Evolutionary conservation across 2,797 vertebrate genomes (phyloP).

Genomic region (Carcharodon carcharias): DNA sequence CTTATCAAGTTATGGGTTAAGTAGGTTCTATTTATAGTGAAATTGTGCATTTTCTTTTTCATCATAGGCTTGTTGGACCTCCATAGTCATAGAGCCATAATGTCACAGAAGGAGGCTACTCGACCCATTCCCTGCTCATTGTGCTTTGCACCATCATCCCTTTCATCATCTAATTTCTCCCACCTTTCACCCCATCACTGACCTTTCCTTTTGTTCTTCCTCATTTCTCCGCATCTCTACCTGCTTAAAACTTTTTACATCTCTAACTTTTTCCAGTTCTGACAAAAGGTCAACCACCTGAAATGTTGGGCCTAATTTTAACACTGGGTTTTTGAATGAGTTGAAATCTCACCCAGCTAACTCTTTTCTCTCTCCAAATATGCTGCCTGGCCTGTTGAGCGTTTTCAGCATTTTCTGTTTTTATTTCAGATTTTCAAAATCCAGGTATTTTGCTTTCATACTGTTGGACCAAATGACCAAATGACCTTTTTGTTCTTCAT

Average conservation of each 20-base stretch:
- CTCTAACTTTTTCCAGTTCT: neutral
- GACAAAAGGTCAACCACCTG: neutral
- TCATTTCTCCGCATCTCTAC: neutral
- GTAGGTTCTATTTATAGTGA: neutral
- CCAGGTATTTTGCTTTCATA: neutral
- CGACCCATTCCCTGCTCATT: neutral
- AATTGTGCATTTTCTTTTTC: neutral
- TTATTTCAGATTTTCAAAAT: neutral
- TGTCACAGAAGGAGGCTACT: neutral
- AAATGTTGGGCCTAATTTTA: neutral
- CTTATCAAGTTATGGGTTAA: neutral
- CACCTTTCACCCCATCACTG: neutral
- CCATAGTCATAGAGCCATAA: too few species aligned
- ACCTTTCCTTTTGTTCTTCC: neutral
- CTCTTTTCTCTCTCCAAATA: neutral
- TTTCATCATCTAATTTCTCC: neutral
- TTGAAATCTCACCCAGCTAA: neutral
- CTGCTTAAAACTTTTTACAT: neutral
- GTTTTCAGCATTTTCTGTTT: neutral
- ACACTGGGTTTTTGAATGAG: neutral
- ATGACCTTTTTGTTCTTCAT: neutral
- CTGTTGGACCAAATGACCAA: neutral
- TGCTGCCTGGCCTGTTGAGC: neutral
- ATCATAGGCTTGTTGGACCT: neutral
- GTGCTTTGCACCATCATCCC: neutral